Percentiles rank a stretch among this genome's conserved stretches.
Conservation (phyloP, 2,888 invertebrate species). For the Pristionchus maxplancki region DNA sequence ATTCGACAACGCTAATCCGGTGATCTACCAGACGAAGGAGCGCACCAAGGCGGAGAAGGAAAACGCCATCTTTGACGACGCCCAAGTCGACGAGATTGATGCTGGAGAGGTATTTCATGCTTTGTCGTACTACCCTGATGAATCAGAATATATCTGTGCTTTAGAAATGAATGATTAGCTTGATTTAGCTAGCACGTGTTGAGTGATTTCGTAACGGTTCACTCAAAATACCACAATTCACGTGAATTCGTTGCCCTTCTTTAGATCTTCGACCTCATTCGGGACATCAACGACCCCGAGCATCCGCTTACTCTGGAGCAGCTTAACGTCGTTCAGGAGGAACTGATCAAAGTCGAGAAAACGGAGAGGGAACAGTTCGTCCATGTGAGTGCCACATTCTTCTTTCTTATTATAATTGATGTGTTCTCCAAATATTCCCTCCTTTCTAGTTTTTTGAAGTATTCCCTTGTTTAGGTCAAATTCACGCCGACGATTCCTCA, state of each 20-base stretch:
- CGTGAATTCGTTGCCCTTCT: not conserved
- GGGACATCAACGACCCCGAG: constrained; percentile 96
- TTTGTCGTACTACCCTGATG: too few species aligned
- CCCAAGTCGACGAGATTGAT: constrained; percentile 37
- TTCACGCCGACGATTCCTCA: constrained; percentile 98
- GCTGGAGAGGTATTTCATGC: constrained; percentile 5
- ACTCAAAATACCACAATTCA: not conserved
- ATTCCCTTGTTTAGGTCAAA: constrained; percentile 78
- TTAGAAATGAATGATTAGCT: too few species aligned
- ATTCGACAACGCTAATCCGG: constrained; percentile 51
- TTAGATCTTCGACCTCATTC: constrained; percentile 86
- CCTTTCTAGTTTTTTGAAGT: constrained; percentile 60
- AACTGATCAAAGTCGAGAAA: constrained; percentile 70
- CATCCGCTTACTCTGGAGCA: constrained; percentile 96
- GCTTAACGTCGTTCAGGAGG: constrained; percentile 91
- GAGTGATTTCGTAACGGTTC: not conserved
- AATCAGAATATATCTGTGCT: too few species aligned
- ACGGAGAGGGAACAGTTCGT: constrained; percentile 67
- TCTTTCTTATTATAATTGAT: not conserved
- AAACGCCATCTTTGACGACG: not conserved
- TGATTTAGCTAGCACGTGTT: not conserved
- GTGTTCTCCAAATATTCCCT: not conserved
- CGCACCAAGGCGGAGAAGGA: constrained; percentile 17
- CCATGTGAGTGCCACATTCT: constrained; percentile 58
- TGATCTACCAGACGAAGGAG: constrained; percentile 37